Conservation (phyloP, 2,797 vertebrate genomes). For the Mormyrops attenuatus region DNA sequence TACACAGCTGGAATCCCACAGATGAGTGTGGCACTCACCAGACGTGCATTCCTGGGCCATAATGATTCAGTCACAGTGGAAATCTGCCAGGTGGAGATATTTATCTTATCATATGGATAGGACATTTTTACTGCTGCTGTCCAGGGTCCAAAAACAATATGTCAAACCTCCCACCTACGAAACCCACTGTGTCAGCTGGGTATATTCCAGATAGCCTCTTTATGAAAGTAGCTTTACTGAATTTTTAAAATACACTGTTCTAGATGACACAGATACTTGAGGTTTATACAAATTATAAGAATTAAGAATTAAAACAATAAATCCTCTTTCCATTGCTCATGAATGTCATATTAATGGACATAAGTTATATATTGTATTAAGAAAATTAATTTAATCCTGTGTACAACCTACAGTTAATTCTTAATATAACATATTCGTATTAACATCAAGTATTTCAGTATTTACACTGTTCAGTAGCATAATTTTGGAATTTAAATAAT, state of each 20-base stretch:
- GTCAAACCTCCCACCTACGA: background rate
- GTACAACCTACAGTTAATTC: background rate
- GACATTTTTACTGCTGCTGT: background rate
- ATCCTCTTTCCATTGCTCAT: background rate
- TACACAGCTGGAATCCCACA: background rate
- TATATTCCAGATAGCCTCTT: background rate
- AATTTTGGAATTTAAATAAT: conserved; percentile 1
- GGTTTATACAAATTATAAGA: background rate
- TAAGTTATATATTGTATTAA: background rate
- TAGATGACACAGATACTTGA: background rate
- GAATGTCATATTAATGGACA: background rate
- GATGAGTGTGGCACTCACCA: background rate
- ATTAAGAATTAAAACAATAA: background rate
- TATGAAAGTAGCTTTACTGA: background rate
- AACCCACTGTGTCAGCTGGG: background rate
- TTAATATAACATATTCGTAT: background rate
- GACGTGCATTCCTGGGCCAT: background rate
- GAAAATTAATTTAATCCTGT: background rate
- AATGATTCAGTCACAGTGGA: background rate
- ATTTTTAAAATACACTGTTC: background rate
- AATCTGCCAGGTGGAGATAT: background rate
- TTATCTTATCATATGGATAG: background rate
- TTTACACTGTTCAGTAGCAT: background rate
- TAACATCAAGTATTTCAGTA: background rate
- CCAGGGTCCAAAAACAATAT: background rate